Conservation (phyloP, 1,140 invertebrate genomes). For the Temnothorax longispinosus region DNA sequence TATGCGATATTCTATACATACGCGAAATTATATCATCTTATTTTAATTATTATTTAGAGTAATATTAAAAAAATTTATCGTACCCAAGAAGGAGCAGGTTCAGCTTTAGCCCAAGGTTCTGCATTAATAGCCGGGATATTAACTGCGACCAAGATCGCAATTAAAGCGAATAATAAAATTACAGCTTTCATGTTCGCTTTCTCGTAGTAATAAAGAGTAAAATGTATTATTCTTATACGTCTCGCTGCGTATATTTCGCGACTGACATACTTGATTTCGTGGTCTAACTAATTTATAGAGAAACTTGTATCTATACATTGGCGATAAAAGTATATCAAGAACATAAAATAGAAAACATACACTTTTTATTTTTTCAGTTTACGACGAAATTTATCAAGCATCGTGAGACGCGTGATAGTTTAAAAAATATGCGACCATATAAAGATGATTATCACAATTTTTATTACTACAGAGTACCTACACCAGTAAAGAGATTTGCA, state of each 20-base stretch:
- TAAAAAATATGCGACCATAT: not conserved
- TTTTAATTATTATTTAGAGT: too few relatives aligned
- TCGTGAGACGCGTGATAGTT: not conserved
- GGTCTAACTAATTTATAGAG: not conserved
- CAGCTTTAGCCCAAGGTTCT: not conserved
- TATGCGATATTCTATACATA: too few relatives aligned
- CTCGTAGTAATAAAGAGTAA: too few relatives aligned
- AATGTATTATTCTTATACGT: not conserved
- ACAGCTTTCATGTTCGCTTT: not conserved
- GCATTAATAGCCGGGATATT: not conserved
- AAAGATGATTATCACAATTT: not conserved
- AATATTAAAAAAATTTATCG: too few relatives aligned
- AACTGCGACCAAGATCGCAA: not conserved
- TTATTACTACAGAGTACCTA: not conserved
- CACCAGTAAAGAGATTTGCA: too few relatives aligned
- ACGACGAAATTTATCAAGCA: not conserved
- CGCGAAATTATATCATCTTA: too few relatives aligned
- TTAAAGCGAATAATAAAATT: not conserved
- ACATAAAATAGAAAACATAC: not conserved
- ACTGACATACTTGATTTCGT: not conserved
- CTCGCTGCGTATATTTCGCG: too few relatives aligned
- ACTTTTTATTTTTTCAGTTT: not conserved
- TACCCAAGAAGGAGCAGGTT: too few relatives aligned
- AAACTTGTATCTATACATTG: not conserved
- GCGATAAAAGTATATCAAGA: too few relatives aligned